Base-by-base conservation (phyloP, 1,140 invertebrate genomes). In the Phthorimaea operculella region DNA sequence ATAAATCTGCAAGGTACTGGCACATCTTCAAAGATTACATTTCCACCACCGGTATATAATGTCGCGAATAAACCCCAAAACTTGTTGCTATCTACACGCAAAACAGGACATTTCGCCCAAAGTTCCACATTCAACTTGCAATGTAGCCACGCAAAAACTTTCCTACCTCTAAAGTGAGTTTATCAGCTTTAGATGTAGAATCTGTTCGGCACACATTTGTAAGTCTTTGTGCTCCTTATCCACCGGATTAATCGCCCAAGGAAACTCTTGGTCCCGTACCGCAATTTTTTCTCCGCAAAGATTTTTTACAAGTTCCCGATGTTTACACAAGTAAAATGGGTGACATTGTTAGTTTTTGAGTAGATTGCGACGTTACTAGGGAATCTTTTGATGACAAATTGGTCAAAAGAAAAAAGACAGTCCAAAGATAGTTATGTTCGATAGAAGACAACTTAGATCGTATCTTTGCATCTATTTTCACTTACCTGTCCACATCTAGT, bases 181-280 rank as follows among this genome's bases (percentile, higher is more conserved):
- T 83, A 83, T 81, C 77, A 67, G 69, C 74, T 77, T 79, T 72
- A 62, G 60, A 81, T 83, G 74, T 76, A 68, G 68, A 76, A 79
- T 83, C 77, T 75, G 67, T 77, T 77, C 72, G 75, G 75, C 72
- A 81, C 77, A 83, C 71, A 79, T 79, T 77, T 79, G 75, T 77
- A 63, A 58, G 70, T 70, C 74, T 74, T 74, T 79, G 76, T 72
- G 69, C 58, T 54, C 59, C 64, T 79, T 83, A 82, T 82, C 79
- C 59, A 64, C n/a, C 48, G 73, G 76, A 82, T 83, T 83, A 83
- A 83, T 83, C 80, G 63, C 60, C 62, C 63, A 60, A 74, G 61
- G 65, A 70, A 72, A 79, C 71, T 62, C 70, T 70, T 74, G 67
- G 74, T 55, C 68, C 69, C 57, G 60, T 55, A 66, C 70, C 63